Conservation (phyloP, 2,797 vertebrate genomes). For the Sparus aurata region DNA sequence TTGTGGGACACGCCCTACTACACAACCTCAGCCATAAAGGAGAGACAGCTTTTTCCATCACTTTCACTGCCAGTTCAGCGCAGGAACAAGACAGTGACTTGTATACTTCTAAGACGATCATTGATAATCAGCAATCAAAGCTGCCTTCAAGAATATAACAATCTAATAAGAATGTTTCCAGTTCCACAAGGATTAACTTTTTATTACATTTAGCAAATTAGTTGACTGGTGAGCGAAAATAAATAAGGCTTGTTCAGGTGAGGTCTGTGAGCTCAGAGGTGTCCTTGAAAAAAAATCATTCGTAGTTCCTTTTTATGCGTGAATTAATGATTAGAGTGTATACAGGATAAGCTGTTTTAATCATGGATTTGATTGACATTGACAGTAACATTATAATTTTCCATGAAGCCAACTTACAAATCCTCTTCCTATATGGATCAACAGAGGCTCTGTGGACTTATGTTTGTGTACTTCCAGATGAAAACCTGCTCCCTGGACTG, state of each 20-base stretch:
- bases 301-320: background rate
- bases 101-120: background rate
- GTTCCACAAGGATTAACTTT: background rate
- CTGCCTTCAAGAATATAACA: background rate
- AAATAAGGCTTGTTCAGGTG: background rate
- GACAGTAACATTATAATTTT: background rate
- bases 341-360: background rate
- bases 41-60: background rate
- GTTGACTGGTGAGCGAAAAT: background rate
- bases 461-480: background rate
- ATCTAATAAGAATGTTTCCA: background rate
- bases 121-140: background rate
- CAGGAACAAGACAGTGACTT: background rate
- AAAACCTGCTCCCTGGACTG: background rate
- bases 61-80: background rate
- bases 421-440: background rate
- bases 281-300: background rate
- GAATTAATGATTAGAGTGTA: background rate
- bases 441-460: background rate
- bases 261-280: background rate
- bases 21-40: background rate
- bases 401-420: conserved; percentile 1
- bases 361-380: background rate
- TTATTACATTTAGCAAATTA: background rate
- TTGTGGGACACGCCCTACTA: background rate